Evolutionary conservation across 1,140 invertebrate genomes (phyloP).

Genomic region (Idris sp.): DNA sequence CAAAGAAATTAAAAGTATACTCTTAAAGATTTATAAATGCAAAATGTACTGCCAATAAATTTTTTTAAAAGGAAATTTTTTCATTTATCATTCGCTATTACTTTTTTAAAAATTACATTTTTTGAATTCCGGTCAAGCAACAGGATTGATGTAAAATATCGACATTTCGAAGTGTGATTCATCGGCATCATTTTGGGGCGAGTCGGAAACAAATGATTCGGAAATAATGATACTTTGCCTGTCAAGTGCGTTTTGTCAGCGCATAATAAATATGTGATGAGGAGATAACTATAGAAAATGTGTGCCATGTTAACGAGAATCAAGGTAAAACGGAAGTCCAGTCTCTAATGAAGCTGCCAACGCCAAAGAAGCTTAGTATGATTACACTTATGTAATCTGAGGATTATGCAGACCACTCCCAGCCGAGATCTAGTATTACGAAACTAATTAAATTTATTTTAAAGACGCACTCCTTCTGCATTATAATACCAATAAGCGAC

Average conservation of each 20-base stretch:
- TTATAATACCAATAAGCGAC: neutral
- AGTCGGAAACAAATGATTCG: constrained; percentile 24
- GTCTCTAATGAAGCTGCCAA: constrained; percentile 36
- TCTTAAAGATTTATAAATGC: too few relatives aligned
- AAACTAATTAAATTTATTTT: constrained; percentile 28
- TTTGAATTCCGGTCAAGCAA: constrained; percentile 2
- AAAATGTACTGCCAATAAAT: too few relatives aligned
- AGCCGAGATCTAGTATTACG: constrained; percentile 25
- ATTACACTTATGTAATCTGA: constrained; percentile 38
- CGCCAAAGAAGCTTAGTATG: constrained; percentile 50
- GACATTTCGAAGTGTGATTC: constrained; percentile 15
- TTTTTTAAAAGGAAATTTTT: too few relatives aligned
- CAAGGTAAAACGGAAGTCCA: constrained; percentile 36
- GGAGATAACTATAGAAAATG: constrained; percentile 7
- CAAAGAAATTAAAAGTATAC: too few relatives aligned
- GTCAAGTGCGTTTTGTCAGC: constrained; percentile 5
- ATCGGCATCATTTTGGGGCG: constrained; percentile 5
- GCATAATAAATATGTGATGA: constrained; percentile 19
- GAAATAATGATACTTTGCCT: constrained; percentile 12
- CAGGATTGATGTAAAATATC: constrained; percentile 21
- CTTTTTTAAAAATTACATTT: constrained; percentile 7
- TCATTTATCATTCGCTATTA: neutral
- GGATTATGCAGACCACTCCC: constrained; percentile 30
- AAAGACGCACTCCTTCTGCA: constrained; percentile 2
- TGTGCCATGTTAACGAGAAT: constrained; percentile 35